Evolutionary conservation across 2,797 vertebrate species (phyloP).

Genomic region (Gallinago stenura): DNA sequence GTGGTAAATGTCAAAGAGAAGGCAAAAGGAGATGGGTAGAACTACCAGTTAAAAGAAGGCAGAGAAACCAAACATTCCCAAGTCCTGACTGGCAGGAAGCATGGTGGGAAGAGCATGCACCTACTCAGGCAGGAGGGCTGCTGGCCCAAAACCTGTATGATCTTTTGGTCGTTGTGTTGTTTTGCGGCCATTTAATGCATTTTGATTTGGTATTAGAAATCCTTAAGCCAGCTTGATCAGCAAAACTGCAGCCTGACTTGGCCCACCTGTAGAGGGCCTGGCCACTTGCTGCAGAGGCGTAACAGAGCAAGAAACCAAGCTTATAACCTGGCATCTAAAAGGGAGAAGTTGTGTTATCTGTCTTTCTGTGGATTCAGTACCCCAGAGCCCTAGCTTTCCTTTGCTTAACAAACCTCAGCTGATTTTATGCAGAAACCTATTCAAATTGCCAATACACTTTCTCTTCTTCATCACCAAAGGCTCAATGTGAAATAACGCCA

Average conservation of each 20-base stretch:
- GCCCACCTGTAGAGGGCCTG: not conserved
- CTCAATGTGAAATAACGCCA: not conserved
- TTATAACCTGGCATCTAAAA: not conserved
- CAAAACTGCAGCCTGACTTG: not conserved
- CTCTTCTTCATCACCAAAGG: not conserved
- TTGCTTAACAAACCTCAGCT: not conserved
- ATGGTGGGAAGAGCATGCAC: accelerated
- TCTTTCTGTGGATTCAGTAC: not conserved
- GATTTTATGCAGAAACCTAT: not conserved
- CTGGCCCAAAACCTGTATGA: not conserved
- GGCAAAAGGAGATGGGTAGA: not conserved
- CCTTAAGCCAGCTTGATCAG: not conserved
- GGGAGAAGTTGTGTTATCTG: not conserved
- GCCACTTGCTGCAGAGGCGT: not conserved
- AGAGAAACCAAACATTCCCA: not conserved
- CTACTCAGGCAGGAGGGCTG: not conserved
- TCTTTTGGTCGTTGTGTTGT: not conserved
- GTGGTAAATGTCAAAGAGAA: not conserved
- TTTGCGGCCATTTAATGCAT: not conserved
- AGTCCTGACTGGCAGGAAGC: accelerated
- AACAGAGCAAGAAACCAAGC: not conserved
- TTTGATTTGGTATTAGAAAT: not conserved
- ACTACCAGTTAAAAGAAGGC: not conserved
- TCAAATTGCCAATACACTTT: not conserved
- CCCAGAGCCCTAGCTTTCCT: not conserved